Conservation (phyloP, 2,797 vertebrate species). For the Cyprinodon diabolis region DNA sequence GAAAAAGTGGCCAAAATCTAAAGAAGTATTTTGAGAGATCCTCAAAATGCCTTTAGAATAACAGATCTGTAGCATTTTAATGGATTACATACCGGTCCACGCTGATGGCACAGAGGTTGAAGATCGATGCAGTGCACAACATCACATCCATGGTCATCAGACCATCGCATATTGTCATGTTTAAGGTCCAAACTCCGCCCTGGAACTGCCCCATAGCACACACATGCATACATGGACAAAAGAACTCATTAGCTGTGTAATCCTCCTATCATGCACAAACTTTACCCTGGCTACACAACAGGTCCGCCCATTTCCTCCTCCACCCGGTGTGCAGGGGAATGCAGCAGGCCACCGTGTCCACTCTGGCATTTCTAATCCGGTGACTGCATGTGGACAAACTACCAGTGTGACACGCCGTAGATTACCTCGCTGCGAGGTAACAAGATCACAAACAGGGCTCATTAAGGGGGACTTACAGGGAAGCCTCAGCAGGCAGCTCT, state of each 20-base stretch:
- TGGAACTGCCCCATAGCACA: slow-evolving; percentile 83
- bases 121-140: slow-evolving; percentile 97
- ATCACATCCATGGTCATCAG: slow-evolving; percentile 98
- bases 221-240: slow-evolving; percentile 10
- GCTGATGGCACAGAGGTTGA: slow-evolving; percentile 97
- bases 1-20: not conserved
- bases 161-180: slow-evolving; percentile 85
- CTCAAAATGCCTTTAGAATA: not conserved
- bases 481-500: slow-evolving; percentile 9
- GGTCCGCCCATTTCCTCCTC: not conserved
- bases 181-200: slow-evolving; percentile 90
- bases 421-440: slow-evolving; percentile 50
- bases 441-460: slow-evolving; percentile 32
- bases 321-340: slow-evolving; percentile 6
- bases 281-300: slow-evolving; percentile 17
- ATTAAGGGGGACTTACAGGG: slow-evolving; percentile 40
- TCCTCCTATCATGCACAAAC: slow-evolving; percentile 39
- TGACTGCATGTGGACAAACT: not conserved
- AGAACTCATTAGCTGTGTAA: slow-evolving; percentile 27
- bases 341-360: not conserved
- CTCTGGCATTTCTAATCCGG: slow-evolving; percentile 27
- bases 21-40: not conserved
- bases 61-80: not conserved
- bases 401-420: slow-evolving; percentile 12
- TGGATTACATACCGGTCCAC: slow-evolving; percentile 86